Evolutionary conservation across 2,113 vertebrate species (phyloP).

Genomic region (Eira barbara): DNA sequence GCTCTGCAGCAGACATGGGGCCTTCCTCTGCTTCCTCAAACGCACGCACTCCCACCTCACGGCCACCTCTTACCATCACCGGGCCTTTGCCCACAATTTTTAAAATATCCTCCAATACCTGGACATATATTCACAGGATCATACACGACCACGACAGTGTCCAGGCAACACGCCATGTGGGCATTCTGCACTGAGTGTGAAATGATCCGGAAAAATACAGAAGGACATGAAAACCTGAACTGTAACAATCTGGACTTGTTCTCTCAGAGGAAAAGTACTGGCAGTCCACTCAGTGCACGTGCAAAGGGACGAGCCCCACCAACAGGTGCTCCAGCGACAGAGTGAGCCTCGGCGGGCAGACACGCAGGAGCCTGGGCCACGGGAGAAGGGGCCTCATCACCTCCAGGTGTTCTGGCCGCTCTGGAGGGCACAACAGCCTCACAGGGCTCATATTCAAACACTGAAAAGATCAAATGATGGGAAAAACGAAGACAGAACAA

Average conservation of each 20-base stretch:
- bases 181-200: background rate
- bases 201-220: background rate
- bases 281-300: background rate
- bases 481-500: background rate
- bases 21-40: background rate
- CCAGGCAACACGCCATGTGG: background rate
- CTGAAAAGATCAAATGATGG: background rate
- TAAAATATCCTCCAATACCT: background rate
- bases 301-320: background rate
- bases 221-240: background rate
- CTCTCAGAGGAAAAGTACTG: background rate
- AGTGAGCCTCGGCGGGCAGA: background rate
- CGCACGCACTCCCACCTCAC: background rate
- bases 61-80: background rate
- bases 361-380: accelerated
- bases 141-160: background rate
- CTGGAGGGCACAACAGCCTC: background rate
- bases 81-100: background rate
- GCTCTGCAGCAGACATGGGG: background rate
- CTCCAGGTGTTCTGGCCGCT: background rate
- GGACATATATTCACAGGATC: background rate
- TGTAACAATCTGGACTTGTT: background rate
- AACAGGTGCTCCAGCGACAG: background rate
- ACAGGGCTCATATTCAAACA: background rate
- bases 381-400: background rate